A percentile compares a stretch with the other conserved stretches of the same genome.
Evolutionary conservation across 2,113 vertebrate genomes (phyloP).

Genomic region (Apodemus sylvaticus): DNA sequence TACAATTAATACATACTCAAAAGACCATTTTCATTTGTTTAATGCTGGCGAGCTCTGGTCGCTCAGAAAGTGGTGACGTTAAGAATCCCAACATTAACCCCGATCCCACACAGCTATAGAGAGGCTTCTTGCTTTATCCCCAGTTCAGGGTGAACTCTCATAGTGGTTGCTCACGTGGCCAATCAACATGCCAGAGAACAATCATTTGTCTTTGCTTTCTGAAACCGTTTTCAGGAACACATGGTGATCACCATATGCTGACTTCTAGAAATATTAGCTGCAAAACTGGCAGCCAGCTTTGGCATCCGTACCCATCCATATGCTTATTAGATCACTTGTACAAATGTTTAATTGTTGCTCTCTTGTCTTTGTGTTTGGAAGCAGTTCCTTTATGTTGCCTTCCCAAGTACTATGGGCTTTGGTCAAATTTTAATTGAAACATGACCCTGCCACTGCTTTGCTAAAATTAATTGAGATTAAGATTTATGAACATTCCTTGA

Average conservation of each 20-base stretch:
- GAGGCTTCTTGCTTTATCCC: not conserved
- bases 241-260: slow-evolving; percentile 61
- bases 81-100: slow-evolving; percentile 46
- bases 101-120: slow-evolving; percentile 11
- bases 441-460: not conserved
- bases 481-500: slow-evolving; percentile 33
- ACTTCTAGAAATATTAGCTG: slow-evolving; percentile 71
- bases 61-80: slow-evolving; percentile 57
- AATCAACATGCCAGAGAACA: slow-evolving; percentile 40
- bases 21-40: slow-evolving; percentile 66
- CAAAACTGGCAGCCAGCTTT: slow-evolving; percentile 65
- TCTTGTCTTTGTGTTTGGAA: not conserved
- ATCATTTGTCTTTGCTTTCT: slow-evolving; percentile 64
- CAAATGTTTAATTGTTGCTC: not conserved
- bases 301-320: slow-evolving; percentile 62
- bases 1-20: slow-evolving; percentile 74
- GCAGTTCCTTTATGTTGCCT: slow-evolving; percentile 27
- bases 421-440: slow-evolving; percentile 47
- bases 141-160: slow-evolving; percentile 41
- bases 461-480: slow-evolving; percentile 41
- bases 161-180: slow-evolving; percentile 52
- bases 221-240: slow-evolving; percentile 67
- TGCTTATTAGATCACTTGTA: slow-evolving; percentile 61
- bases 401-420: not conserved
- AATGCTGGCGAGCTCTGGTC: slow-evolving; percentile 65